phyloP scores from a whole-genome alignment of 1,140 invertebrate species.

The Apis laboriosa region DNA sequence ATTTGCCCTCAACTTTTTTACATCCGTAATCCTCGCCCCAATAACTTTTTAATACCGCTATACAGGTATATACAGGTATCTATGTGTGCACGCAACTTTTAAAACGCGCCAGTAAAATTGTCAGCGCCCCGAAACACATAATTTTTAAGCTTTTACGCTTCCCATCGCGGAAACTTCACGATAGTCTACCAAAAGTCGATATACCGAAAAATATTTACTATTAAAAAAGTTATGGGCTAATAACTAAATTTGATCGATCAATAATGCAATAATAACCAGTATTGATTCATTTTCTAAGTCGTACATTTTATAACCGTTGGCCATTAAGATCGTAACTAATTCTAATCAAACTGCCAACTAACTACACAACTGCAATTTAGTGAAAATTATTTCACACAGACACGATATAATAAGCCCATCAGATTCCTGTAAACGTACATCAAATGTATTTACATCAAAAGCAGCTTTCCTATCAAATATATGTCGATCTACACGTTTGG shows the following conservation, averaged over 20 bases:
- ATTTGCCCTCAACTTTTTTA: slow-evolving; percentile 31
- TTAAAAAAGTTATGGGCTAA: slow-evolving; percentile 1
- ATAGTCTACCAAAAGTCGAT: slow-evolving; percentile 7
- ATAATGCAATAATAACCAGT: no score
- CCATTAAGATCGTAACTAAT: slow-evolving; percentile 2
- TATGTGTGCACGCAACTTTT: slow-evolving; percentile 2
- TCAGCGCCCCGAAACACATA: slow-evolving; percentile 31
- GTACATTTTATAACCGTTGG: neutral
- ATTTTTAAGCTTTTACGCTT: slow-evolving; percentile 50
- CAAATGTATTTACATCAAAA: neutral
- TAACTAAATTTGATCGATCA: slow-evolving; percentile 22
- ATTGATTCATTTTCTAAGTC: neutral
- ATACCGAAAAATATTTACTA: neutral
- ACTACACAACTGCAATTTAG: neutral
- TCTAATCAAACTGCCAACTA: slow-evolving; percentile 7
- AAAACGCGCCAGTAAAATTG: slow-evolving; percentile 49
- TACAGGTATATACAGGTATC: neutral
- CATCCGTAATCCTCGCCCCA: slow-evolving; percentile 19
- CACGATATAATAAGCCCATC: neutral
- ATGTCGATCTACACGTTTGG: no score
- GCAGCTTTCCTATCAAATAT: neutral
- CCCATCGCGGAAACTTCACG: slow-evolving; percentile 24
- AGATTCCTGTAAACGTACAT: neutral
- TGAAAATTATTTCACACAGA: slow-evolving; percentile 9
- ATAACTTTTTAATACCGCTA: slow-evolving; percentile 44